Conservation (phyloP, 2,888 invertebrate genomes). For the Parelbella ahira region DNA sequence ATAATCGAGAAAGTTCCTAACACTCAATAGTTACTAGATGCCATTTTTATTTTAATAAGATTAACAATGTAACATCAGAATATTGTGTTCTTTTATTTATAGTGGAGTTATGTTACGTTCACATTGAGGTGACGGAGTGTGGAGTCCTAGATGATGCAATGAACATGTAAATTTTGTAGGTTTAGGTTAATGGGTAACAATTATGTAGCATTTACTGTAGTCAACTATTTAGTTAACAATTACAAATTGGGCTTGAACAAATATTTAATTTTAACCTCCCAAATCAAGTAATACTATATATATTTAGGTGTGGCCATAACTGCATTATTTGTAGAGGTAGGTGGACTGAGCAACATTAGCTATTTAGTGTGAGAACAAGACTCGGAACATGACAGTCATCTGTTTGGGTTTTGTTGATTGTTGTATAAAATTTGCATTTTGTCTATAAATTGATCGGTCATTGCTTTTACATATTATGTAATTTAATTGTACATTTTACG, state of each 20-base stretch:
- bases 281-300: conserved; percentile 32
- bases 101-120: conserved; percentile 24
- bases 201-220: conserved; percentile 14
- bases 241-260: conserved; percentile 27
- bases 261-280: conserved; percentile 26
- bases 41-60: conserved; percentile 58
- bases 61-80: conserved; percentile 44
- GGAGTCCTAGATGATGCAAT: background rate
- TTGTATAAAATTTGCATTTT: conserved; percentile 42
- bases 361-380: conserved; percentile 34
- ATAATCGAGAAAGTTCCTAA: conserved; percentile 75
- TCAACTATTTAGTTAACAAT: conserved; percentile 1
- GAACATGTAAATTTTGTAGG: conserved; percentile 2
- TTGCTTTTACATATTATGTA: conserved; percentile 68
- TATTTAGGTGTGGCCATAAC: conserved; percentile 41
- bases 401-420: conserved; percentile 2
- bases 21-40: conserved; percentile 64
- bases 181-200: conserved; percentile 6
- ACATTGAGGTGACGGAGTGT: conserved; percentile 5
- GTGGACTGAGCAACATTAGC: conserved; percentile 15
- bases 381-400: conserved; percentile 27
- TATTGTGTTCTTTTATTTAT: conserved; percentile 50
- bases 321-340: conserved; percentile 9
- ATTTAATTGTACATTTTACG: conserved; percentile 74
- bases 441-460: conserved; percentile 48